Percentiles rank a stretch among this genome's conserved stretches.
Conservation (phyloP, 1,140 invertebrate species). For the Lysiphlebus fabarum region DNA sequence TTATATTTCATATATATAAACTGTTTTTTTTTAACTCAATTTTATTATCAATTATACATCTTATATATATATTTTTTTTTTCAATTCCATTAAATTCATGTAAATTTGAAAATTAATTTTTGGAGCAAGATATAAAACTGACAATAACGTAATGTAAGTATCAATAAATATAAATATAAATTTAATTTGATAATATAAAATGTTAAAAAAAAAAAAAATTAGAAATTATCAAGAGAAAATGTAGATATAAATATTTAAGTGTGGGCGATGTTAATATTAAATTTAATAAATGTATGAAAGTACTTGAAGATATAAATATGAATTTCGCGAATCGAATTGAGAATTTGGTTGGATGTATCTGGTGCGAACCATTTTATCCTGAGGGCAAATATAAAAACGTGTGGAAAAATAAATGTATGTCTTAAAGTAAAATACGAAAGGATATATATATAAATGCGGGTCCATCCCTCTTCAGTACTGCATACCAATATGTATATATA, state of each 20-base stretch:
- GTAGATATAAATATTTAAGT: constrained; percentile 8
- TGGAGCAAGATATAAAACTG: too few relatives aligned
- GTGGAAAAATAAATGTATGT: not conserved
- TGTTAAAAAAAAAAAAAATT: too few relatives aligned
- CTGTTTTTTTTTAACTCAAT: too few relatives aligned
- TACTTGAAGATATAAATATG: constrained; percentile 1
- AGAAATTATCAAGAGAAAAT: constrained; percentile 12
- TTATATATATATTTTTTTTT: too few relatives aligned
- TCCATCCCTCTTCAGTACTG: constrained; percentile 24
- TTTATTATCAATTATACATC: too few relatives aligned
- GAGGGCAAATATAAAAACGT: constrained; percentile 3
- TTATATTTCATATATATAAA: too few relatives aligned
- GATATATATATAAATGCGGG: constrained; percentile 23
- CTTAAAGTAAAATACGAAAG: constrained; percentile 13
- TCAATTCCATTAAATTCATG: too few relatives aligned
- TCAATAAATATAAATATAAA: too few relatives aligned
- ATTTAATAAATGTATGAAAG: not conserved
- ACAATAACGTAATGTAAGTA: too few relatives aligned
- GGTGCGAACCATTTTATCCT: not conserved
- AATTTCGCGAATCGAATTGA: constrained; percentile 16
- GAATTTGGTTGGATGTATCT: constrained; percentile 17
- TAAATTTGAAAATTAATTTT: too few relatives aligned
- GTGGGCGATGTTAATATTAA: not conserved
- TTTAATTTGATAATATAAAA: too few relatives aligned
- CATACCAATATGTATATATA: too few relatives aligned